Evolutionary conservation across 2,113 vertebrate genomes (phyloP), one percentile per base, ranked within the genome.

Genomic region (Microcebus jonahi): DNA sequence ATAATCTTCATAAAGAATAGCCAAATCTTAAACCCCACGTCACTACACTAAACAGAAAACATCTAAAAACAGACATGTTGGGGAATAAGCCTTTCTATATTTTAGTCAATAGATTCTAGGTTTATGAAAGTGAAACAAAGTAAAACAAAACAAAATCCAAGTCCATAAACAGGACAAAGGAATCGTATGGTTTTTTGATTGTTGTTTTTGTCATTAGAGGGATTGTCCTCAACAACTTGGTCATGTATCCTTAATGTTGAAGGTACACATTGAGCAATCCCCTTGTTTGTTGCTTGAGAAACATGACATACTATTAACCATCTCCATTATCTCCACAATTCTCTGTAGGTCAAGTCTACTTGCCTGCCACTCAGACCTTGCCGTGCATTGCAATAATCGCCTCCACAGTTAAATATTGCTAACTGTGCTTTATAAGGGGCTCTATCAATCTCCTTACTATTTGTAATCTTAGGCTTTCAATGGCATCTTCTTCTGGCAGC

Each of bases 241-340:
- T 73, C 14, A 23, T 91, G 45, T 10, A 88, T 71, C 8, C 42
- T 92, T 92, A 77, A 70, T 81, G 76, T 68, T 65, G 53, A 48
- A 45, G 15, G 11, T 36, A 34, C 13, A 85, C 4, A 87, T 5
- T 84, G 50, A 94, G 1, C 12, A 42, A 6, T 53, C n/a, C 25
- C 23, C n/a, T 90, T 73, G 23, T 34, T 55, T 71, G 42, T 70
- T 29, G 23, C 50, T 50, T n/a, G 25, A 90, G 36, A n/a, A 21
- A 36, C n/a, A 11, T 6, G 20, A 45, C 0, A 0, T 13, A 42
- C 7, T 55, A 15, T 57, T 39, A 63, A 55, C 27, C 4, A 53
- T 61, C 25, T 34, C 15, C 25, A 71, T 1, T 31, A 50, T 42
- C 7, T 70, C 36, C 6, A 14, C 59, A 96, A 77, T 42, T 94